Conservation (phyloP, 1,140 invertebrate genomes). For the Monomorium pharaonis region DNA sequence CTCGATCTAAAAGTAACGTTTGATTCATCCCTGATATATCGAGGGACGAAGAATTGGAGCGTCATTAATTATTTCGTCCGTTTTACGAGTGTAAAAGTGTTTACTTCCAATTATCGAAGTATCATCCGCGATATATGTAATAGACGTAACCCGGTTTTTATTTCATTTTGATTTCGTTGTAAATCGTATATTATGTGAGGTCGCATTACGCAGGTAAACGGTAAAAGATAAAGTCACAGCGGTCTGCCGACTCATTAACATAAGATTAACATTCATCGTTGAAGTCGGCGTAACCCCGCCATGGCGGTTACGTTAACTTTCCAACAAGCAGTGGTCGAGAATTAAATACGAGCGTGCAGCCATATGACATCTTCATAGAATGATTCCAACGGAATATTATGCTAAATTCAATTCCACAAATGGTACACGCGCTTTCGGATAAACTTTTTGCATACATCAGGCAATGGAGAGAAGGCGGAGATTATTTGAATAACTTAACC, state of each 20-base stretch:
- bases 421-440: neutral
- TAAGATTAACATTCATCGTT: conserved; percentile 43
- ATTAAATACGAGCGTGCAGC: neutral
- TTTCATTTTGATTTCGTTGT: neutral
- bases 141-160: neutral
- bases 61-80: neutral
- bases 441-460: neutral
- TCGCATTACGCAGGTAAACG: conserved; percentile 13
- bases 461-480: too few relatives aligned
- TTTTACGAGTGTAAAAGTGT: neutral
- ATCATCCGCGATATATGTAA: neutral
- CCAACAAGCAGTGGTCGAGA: neutral
- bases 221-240: conserved; percentile 36
- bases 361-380: neutral
- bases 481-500: neutral
- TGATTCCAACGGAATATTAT: neutral
- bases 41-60: neutral
- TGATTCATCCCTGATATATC: neutral
- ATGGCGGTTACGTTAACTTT: neutral
- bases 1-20: neutral
- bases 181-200: neutral
- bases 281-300: neutral
- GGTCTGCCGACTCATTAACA: conserved; percentile 33
- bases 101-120: neutral
- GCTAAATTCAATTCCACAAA: neutral